phyloP scores from a whole-genome alignment of 2,113 vertebrate genomes.

The Sylvia atricapilla region DNA sequence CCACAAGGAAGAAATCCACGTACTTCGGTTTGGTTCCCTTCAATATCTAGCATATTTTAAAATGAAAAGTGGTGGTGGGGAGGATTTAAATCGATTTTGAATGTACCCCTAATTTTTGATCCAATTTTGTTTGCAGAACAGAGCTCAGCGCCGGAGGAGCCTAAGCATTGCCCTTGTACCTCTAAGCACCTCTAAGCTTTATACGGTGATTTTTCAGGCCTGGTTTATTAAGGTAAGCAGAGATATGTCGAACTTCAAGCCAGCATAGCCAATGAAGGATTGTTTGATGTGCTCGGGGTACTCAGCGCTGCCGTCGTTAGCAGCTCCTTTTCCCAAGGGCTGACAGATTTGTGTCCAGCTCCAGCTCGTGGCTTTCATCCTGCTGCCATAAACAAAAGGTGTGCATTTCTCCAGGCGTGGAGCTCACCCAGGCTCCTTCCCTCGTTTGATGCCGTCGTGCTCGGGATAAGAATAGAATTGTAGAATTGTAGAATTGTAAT shows the following conservation, averaged over 20 bases:
- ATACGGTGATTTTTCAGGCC: not conserved
- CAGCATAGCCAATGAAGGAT: constrained; percentile 53
- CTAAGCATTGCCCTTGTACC: not conserved
- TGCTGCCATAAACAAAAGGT: constrained; percentile 43
- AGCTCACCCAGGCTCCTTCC: not conserved
- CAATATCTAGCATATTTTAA: not conserved
- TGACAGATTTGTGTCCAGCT: not conserved
- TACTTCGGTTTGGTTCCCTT: not conserved
- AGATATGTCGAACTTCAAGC: constrained; percentile 42
- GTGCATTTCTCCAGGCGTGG: constrained; percentile 14
- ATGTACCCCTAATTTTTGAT: not conserved
- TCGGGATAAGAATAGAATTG: not conserved
- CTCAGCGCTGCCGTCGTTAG: not conserved
- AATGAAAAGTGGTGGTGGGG: not conserved
- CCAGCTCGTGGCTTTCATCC: not conserved
- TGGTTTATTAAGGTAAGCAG: constrained; percentile 34
- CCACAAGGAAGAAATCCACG: not conserved
- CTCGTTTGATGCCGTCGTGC: not conserved
- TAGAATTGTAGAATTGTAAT: constrained; percentile 16
- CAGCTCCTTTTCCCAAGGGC: constrained; percentile 25
- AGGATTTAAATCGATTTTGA: not conserved
- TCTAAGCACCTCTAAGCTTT: not conserved
- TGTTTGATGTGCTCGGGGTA: constrained; percentile 26
- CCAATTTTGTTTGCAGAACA: not conserved
- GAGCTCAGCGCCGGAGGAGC: not conserved